Evolutionary conservation across 2,113 vertebrate species (phyloP).

Genomic region (Brachirus orientalis): DNA sequence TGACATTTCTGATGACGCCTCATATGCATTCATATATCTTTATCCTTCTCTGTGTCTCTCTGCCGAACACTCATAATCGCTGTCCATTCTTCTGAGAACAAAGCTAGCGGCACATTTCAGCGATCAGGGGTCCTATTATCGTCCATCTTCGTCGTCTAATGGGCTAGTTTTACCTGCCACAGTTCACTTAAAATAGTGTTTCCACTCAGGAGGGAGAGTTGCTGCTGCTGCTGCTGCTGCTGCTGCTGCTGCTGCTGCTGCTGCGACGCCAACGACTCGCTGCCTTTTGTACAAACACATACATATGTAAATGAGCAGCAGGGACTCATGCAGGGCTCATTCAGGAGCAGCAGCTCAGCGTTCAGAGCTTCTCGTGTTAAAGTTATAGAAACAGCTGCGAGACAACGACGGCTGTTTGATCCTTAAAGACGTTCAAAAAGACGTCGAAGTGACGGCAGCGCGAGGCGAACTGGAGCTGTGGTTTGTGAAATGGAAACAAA

Average conservation of each 20-base stretch:
- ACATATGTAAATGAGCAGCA: constrained; percentile 46
- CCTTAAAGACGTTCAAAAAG: neutral
- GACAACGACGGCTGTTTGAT: constrained; percentile 2
- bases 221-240: constrained; percentile 2
- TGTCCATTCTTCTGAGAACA: neutral
- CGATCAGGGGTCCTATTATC: constrained; percentile 45
- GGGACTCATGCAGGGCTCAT: constrained; percentile 26
- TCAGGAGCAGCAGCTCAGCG: constrained; percentile 13
- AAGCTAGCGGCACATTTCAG: constrained; percentile 30
- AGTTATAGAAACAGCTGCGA: neutral
- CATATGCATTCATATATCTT: neutral
- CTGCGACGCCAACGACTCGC: constrained; percentile 4
- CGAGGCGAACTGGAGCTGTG: no score
- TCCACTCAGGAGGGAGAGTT: constrained; percentile 34
- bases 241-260: neutral
- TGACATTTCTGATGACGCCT: neutral
- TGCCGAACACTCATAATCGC: constrained; percentile 8
- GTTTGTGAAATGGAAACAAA: no score
- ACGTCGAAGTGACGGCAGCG: neutral
- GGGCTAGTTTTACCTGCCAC: constrained; percentile 41
- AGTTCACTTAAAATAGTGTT: constrained; percentile 36
- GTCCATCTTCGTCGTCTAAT: constrained; percentile 26
- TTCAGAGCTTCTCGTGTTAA: constrained; percentile 30
- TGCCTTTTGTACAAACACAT: constrained; percentile 44
- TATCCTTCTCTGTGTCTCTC: neutral